phyloP scores from a whole-genome alignment of 2,888 invertebrate genomes.

The Drosophila multiciliata region DNA sequence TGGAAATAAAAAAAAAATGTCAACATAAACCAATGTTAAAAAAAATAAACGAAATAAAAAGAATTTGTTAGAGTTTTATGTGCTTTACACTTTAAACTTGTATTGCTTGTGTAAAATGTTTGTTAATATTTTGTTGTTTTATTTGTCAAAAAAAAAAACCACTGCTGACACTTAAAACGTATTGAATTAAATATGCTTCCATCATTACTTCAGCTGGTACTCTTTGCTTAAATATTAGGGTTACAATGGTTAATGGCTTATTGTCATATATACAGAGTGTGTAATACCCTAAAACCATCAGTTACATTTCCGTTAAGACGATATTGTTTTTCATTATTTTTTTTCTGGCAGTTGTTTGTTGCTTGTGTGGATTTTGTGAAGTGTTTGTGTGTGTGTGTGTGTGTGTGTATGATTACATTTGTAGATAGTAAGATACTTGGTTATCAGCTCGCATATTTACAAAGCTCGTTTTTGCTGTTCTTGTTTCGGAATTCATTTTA shows the following conservation, averaged over 20 bases:
- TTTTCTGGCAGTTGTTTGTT: conserved; percentile 13
- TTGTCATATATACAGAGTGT: conserved; percentile 63
- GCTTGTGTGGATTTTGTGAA: not conserved
- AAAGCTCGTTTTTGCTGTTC: conserved; percentile 19
- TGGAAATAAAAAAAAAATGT: conserved; percentile 16
- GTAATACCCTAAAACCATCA: conserved; percentile 45
- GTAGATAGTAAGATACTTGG: conserved; percentile 36
- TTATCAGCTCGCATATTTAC: conserved; percentile 63
- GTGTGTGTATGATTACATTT: conserved; percentile 31
- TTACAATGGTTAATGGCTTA: conserved; percentile 59
- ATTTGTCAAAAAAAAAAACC: conserved; percentile 40
- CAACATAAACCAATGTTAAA: conserved; percentile 43
- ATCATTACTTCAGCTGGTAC: not conserved
- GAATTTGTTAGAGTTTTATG: conserved; percentile 65
- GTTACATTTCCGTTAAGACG: conserved; percentile 31
- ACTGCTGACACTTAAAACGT: conserved; percentile 46
- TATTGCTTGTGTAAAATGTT: conserved; percentile 56
- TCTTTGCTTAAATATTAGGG: conserved; percentile 45
- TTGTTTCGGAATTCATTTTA: conserved; percentile 28
- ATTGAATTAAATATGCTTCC: conserved; percentile 63
- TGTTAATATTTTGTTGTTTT: conserved; percentile 64
- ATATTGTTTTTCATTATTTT: conserved; percentile 9
- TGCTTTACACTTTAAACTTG: conserved; percentile 51
- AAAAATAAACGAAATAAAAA: conserved; percentile 63
- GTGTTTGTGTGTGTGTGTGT: conserved; percentile 4